Evolutionary conservation across 2,888 invertebrate species (phyloP).

Genomic region (Eudasyphora cyanicolor): DNA sequence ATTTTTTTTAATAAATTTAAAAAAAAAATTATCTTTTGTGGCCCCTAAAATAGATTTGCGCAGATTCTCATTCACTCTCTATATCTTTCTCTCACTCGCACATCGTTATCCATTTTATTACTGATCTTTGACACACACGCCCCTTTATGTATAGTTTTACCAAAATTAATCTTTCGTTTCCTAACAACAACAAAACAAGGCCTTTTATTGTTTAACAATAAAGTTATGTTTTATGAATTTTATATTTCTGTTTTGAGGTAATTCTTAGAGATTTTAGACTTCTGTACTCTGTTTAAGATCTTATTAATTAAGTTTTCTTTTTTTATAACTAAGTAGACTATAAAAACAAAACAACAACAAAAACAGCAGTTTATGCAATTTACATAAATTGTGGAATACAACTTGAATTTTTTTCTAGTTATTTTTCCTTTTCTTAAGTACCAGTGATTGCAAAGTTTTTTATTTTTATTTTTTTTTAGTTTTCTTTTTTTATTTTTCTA

Average conservation of each 20-base stretch:
- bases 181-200: background rate
- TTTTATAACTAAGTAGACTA: background rate
- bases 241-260: conserved; percentile 42
- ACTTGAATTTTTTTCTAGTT: background rate
- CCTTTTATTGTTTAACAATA: conserved; percentile 61
- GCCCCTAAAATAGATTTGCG: background rate
- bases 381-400: background rate
- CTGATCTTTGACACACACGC: too few species aligned
- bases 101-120: too few species aligned
- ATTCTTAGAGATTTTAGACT: conserved; percentile 63
- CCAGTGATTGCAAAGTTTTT: background rate
- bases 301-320: background rate
- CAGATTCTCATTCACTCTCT: background rate
- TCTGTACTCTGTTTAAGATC: conserved; percentile 42
- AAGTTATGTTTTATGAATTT: conserved; percentile 33
- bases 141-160: background rate
- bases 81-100: too few species aligned
- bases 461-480: background rate
- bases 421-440: background rate
- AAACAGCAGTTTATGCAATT: too few species aligned
- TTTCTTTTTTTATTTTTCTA: background rate
- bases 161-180: background rate
- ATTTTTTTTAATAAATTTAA: too few species aligned
- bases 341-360: background rate
- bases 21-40: too few species aligned